Conservation (phyloP, 2,888 invertebrate genomes). For the Fissipunctia ypsillon region DNA sequence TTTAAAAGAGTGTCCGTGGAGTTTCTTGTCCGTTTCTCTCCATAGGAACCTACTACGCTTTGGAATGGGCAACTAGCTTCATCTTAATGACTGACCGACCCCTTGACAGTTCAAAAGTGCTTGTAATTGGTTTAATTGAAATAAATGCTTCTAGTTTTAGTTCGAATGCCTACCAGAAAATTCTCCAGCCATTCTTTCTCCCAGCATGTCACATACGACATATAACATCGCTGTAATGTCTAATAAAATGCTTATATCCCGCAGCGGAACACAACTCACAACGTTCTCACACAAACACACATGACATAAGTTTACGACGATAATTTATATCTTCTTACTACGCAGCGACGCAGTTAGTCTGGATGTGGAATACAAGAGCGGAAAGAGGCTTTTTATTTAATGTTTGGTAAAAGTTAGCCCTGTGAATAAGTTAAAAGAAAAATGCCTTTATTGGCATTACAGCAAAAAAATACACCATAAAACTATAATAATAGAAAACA, state of each 20-base stretch:
- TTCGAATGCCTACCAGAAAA: background rate
- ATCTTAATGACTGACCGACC: no score
- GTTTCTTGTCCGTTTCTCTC: no score
- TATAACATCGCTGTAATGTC: conserved; percentile 3
- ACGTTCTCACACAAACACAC: conserved; percentile 17
- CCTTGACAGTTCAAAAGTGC: no score
- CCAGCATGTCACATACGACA: background rate
- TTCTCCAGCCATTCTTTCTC: background rate
- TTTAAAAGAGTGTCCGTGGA: background rate
- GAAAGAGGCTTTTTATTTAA: conserved; percentile 2
- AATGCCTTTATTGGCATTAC: no score
- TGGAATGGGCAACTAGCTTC: no score
- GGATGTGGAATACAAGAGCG: background rate
- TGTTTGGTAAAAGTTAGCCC: background rate
- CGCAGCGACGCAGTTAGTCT: background rate
- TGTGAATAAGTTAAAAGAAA: no score
- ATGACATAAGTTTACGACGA: conserved; percentile 19
- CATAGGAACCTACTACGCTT: no score
- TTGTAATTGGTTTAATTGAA: no score
- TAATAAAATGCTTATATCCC: conserved; percentile 36
- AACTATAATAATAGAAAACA: no score
- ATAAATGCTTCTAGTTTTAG: no score
- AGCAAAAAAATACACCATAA: no score
- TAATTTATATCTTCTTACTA: conserved; percentile 16
- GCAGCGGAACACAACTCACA: background rate